A percentile compares a stretch with the other conserved stretches of the same genome.
These are phyloP conservation scores for Macropus fuliginosus DNA, from an alignment of 2,797 vertebrate species.

Conservation along the genomic window DNA sequence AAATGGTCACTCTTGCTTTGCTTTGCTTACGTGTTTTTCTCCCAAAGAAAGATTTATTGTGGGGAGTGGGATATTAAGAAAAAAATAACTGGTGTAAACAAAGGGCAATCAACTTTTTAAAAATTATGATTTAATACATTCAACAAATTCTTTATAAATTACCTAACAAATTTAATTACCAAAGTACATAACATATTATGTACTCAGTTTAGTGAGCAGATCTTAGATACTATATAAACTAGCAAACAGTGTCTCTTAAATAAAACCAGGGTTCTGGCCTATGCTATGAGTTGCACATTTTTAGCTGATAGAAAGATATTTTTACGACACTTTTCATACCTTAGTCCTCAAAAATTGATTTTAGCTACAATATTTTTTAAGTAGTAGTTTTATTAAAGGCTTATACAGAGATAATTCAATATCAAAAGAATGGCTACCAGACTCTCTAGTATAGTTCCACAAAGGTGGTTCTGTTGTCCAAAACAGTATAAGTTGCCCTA, in stretches of 20 bases:
- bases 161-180: conserved; percentile 36
- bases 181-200: conserved; percentile 47
- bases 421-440: conserved; percentile 21
- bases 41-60: background rate
- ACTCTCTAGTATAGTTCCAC: conserved; percentile 35
- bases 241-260: background rate
- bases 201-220: conserved; percentile 32
- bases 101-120: background rate
- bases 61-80: background rate
- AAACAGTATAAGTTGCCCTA: conserved; percentile 9
- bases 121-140: conserved; percentile 13
- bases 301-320: conserved; percentile 37
- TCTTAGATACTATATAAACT: conserved; percentile 43
- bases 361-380: conserved; percentile 43
- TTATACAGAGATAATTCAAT: conserved; percentile 14
- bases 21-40: background rate
- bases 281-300: conserved; percentile 46
- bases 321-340: background rate
- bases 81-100: background rate
- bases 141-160: conserved; percentile 19
- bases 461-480: conserved; percentile 13
- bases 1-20: background rate
- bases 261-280: conserved; percentile 47
- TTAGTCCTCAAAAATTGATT: background rate
- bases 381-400: conserved; percentile 22